Conservation (phyloP, 1,140 invertebrate species). For the Ceratina japonica region DNA sequence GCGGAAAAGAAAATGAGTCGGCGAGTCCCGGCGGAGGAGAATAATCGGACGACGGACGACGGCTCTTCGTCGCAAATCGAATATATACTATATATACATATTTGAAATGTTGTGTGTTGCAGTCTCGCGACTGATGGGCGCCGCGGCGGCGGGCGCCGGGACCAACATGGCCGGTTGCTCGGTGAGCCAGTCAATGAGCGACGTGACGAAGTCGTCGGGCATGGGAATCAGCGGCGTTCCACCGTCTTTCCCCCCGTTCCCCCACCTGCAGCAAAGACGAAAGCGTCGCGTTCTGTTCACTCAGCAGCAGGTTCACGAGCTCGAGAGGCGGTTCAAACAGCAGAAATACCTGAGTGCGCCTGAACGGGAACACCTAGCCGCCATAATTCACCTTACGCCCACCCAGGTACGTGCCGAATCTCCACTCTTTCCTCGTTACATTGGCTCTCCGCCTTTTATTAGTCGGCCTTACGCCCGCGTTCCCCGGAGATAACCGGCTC, state of each 20-base stretch:
- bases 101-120: conserved; percentile 70
- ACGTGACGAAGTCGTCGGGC: conserved; percentile 85
- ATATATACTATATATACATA: not conserved
- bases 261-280: conserved; percentile 91
- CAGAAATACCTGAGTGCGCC: conserved; percentile 97
- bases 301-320: conserved; percentile 98
- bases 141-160: conserved; percentile 84
- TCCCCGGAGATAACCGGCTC: no score
- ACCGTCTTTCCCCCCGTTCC: conserved; percentile 90
- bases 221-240: conserved; percentile 81
- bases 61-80: no score
- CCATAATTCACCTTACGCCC: conserved; percentile 94
- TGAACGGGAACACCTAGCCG: conserved; percentile 97
- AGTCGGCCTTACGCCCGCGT: not conserved
- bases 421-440: not conserved
- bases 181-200: conserved; percentile 90
- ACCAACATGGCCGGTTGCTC: conserved; percentile 82
- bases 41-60: no score
- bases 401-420: conserved; percentile 88
- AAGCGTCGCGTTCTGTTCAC: conserved; percentile 99
- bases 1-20: no score
- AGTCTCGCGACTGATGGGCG: conserved; percentile 94
- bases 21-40: no score
- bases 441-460: not conserved
- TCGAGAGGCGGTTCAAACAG: conserved; percentile 97